phyloP scores from a whole-genome alignment of 2,888 invertebrate species.

The Trachelus stipa region DNA sequence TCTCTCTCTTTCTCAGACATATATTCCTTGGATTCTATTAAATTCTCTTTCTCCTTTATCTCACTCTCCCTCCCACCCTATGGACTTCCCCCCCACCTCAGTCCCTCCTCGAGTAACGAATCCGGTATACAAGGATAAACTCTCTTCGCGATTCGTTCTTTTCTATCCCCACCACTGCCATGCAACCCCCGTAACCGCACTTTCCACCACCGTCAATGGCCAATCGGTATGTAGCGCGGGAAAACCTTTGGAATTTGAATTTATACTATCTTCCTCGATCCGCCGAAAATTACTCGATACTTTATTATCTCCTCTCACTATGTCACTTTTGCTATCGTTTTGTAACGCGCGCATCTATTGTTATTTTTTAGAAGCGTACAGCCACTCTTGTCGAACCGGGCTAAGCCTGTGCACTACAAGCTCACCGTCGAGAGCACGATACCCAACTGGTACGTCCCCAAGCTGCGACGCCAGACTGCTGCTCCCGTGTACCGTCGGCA shows the following conservation, averaged over 20 bases:
- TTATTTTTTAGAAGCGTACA: background rate
- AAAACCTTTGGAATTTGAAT: background rate
- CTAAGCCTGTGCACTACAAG: background rate
- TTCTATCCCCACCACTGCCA: background rate
- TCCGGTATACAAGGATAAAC: background rate
- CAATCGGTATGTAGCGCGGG: background rate
- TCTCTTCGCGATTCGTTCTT: background rate
- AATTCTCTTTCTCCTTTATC: constrained; percentile 1
- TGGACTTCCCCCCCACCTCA: background rate
- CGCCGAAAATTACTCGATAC: background rate
- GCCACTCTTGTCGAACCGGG: background rate
- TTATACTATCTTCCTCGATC: background rate
- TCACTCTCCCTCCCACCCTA: constrained; percentile 6
- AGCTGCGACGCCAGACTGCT: background rate
- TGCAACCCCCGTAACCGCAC: background rate
- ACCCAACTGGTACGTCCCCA: background rate
- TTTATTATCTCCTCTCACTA: background rate
- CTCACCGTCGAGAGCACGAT: background rate
- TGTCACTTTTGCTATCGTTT: background rate
- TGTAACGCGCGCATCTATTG: background rate
- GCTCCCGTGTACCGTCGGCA: background rate
- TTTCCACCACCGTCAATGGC: background rate
- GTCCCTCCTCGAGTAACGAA: background rate
- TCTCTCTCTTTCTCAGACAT: background rate
- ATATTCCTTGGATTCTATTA: background rate